Evolutionary conservation across 2,113 vertebrate genomes (phyloP).

Genomic region (Dicaeum eximium): DNA sequence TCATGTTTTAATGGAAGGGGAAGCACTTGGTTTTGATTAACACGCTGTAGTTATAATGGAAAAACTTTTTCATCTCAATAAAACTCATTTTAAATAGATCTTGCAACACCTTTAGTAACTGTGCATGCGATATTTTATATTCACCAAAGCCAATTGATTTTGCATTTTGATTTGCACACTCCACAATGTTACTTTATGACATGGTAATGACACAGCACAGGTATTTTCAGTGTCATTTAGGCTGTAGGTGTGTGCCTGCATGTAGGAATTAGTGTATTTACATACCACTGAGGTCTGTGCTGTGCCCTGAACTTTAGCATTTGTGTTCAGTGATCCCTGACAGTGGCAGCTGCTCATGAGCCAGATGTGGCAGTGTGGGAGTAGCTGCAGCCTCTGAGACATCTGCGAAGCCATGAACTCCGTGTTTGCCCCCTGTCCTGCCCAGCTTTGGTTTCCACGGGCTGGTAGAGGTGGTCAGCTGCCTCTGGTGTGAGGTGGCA

Average conservation of each 20-base stretch:
- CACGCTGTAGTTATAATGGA: slow-evolving; percentile 34
- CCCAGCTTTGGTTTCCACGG: neutral
- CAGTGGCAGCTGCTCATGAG: neutral
- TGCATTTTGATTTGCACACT: neutral
- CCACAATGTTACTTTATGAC: neutral
- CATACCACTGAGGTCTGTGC: neutral
- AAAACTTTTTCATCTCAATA: slow-evolving; percentile 54
- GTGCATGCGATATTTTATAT: neutral
- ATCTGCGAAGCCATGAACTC: neutral
- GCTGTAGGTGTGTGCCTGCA: neutral
- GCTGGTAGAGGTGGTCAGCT: neutral
- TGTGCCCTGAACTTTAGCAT: neutral
- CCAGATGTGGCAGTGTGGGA: neutral
- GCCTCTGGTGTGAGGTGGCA: neutral
- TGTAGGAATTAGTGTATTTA: neutral
- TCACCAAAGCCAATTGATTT: neutral
- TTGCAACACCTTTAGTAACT: slow-evolving; percentile 15
- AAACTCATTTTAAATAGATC: slow-evolving; percentile 52
- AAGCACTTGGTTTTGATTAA: slow-evolving; percentile 58
- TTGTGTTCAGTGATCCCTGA: neutral
- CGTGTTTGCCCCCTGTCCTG: neutral
- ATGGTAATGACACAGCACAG: neutral
- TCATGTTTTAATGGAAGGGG: slow-evolving; percentile 13
- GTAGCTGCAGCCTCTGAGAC: neutral
- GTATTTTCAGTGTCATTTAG: neutral